phyloP scores from a whole-genome alignment of 2,797 vertebrate species.

The Rousettus madagascariensis region DNA sequence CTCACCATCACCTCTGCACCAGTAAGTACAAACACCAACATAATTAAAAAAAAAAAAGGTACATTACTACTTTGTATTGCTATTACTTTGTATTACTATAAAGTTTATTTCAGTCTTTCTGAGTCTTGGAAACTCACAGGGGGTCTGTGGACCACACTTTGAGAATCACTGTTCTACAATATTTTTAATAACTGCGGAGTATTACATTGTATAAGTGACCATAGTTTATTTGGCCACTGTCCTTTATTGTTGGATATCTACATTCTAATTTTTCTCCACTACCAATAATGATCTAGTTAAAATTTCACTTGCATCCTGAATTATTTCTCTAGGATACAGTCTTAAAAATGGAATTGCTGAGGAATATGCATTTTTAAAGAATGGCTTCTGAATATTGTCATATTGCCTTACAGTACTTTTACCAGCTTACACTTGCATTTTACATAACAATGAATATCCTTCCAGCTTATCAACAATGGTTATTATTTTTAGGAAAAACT shows the following conservation, averaged over 20 bases:
- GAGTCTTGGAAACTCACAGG: not conserved
- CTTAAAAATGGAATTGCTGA: not conserved
- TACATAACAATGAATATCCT: not conserved
- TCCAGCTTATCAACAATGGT: not conserved
- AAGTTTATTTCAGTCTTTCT: not conserved
- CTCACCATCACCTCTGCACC: not conserved
- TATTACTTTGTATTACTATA: not conserved
- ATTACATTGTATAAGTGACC: not conserved
- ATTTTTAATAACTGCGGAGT: not conserved
- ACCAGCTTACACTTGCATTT: not conserved
- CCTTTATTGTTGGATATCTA: not conserved
- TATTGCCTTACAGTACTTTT: not conserved
- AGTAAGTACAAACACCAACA: not conserved
- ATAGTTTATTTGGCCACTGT: not conserved
- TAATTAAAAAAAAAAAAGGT: not conserved
- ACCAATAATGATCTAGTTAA: not conserved
- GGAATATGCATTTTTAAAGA: not conserved
- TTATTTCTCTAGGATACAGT: not conserved
- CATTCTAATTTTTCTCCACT: not conserved
- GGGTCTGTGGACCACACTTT: not conserved
- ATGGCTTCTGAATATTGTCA: not conserved
- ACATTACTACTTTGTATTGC: not conserved
- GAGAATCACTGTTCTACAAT: not conserved
- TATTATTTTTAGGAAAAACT: not conserved
- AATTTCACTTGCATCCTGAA: not conserved